Evolutionary conservation across 2,797 vertebrate genomes (phyloP), one percentile per base, ranked within the genome.

Genomic region (Arnoldichthys spilopterus): DNA sequence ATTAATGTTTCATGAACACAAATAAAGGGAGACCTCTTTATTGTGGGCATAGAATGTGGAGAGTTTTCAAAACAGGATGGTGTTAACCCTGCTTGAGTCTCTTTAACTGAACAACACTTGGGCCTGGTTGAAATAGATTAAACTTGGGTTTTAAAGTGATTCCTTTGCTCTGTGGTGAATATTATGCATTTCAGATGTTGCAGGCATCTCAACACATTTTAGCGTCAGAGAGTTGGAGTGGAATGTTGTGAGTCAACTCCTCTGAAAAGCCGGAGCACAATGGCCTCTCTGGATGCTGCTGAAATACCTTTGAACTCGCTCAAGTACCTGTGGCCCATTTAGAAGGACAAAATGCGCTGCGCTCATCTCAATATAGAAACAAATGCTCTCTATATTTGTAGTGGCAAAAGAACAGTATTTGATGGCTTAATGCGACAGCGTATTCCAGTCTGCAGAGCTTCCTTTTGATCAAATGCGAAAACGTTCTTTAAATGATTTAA

Each of bases 81-180:
- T 91, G 91, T 93, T 93, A 93, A 93, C 93, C 92, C 92, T 91
- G 91, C 90, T 93, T 93, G 91, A 91, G 86, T 94, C 92, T 93
- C 92, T 92, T 93, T 91, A 94, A 91, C 91, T 93, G 92, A 94
- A 94, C 90, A 91, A 93, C 92, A 92, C 92, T 93, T 91, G 88
- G 86, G 53, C 88, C 91, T 94, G 92, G 92, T 94, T 92, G 91
- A 95, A 94, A 94, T 93, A 94, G 93, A 94, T 94, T 95, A 94
- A 95, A 94, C 94, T 86, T 93, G 92, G 93, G 91, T 94, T 95
- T 94, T 92, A 94, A 94, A 93, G 93, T 88, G 91, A 94, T 94
- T 94, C 93, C 92, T 94, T 94, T 94, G 91, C 93, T 92, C 92
- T 92, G 88, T 90, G 90, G 86, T 91, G 91, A 85, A 94, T 92